Percentiles rank a stretch among this genome's conserved stretches.
phyloP scores from a whole-genome alignment of 2,797 vertebrate genomes.

The Manis javanica region DNA sequence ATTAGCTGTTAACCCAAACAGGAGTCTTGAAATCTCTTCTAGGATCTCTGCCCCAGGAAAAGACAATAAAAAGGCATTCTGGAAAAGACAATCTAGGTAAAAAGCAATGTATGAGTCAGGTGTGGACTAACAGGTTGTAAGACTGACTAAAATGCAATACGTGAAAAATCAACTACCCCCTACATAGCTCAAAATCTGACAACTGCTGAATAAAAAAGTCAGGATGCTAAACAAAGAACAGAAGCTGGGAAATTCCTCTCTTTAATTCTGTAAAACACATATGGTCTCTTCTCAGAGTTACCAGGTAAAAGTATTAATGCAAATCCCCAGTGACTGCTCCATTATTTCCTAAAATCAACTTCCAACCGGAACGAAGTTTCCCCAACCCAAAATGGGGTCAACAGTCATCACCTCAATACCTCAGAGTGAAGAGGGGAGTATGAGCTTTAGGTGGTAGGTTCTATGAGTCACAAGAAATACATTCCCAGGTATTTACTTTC shows the following conservation, averaged over 20 bases:
- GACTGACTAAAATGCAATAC: slow-evolving; percentile 1
- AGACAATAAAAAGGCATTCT: neutral
- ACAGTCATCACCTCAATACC: neutral
- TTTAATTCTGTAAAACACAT: neutral
- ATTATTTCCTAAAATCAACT: slow-evolving; percentile 51
- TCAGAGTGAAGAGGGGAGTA: neutral
- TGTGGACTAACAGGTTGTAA: slow-evolving; percentile 4
- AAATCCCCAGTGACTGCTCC: slow-evolving; percentile 14
- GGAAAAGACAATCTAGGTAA: slow-evolving; percentile 4
- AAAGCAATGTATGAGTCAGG: slow-evolving; percentile 34
- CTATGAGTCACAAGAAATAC: no score
- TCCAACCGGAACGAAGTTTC: slow-evolving; percentile 1
- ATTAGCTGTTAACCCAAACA: slow-evolving; percentile 43
- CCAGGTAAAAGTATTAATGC: slow-evolving; percentile 22
- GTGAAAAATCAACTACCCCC: neutral
- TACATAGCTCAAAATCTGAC: neutral
- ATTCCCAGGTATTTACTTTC: no score
- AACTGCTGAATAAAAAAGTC: slow-evolving; percentile 35
- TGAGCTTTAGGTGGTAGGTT: neutral
- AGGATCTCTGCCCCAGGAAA: slow-evolving; percentile 23
- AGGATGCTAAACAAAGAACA: slow-evolving; percentile 10
- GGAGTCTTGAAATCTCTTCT: neutral
- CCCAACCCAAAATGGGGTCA: slow-evolving; percentile 48
- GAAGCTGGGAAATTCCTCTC: neutral
- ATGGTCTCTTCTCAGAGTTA: neutral